Evolutionary conservation across 2,797 vertebrate genomes (phyloP), one percentile per base, ranked within the genome.

Genomic region (Knipowitschia caucasica): DNA sequence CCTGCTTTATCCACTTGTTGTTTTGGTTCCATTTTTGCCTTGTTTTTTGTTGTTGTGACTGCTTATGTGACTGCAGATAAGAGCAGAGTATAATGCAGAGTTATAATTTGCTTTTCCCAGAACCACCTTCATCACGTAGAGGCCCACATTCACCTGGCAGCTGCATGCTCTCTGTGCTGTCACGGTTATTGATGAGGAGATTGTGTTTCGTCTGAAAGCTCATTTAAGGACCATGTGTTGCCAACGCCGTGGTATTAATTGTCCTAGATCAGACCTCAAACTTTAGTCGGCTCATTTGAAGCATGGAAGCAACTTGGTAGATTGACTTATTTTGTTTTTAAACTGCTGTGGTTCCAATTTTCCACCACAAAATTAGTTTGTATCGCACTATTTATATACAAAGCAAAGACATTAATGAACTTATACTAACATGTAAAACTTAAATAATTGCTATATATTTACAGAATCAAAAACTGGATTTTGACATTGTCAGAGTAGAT

Each of bases 41-140:
- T 81, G 71, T 76, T 82, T 50, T 76, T n/a, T n/a, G n/a, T n/a
- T 79, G 73, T 82, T 80, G 49, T 68, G 54, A 38, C 15, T 50
- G 55, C 59, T 42, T 72, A 58, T 58, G 40, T 55, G 64, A 38
- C 39, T 11, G 9, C 2, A 55, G 62, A 75, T 73, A 70, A 71
- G 44, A 56, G 56, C 3, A 12, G 50, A n/a, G 34, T 21, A 18
- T 50, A 31, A 49, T 33, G 53, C 43, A 52, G 29, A 45, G 50
- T 39, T 42, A 43, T 58, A 43, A 56, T 69, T 34, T 57, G 34
- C 53, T 52, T 62, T 51, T 63, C 29, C 35, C 62, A 12, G 7
- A 70, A 77, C 78, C 38, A 68, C 67, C 68, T 71, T 69, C 68
- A 46, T 69, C 50, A 57, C 26, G 17, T 21, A 78, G 78, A 71